Percentiles rank a stretch among this genome's conserved stretches.
Evolutionary conservation across 1,140 invertebrate species (phyloP).

Genomic region (Diachasmimorpha longicaudata): DNA sequence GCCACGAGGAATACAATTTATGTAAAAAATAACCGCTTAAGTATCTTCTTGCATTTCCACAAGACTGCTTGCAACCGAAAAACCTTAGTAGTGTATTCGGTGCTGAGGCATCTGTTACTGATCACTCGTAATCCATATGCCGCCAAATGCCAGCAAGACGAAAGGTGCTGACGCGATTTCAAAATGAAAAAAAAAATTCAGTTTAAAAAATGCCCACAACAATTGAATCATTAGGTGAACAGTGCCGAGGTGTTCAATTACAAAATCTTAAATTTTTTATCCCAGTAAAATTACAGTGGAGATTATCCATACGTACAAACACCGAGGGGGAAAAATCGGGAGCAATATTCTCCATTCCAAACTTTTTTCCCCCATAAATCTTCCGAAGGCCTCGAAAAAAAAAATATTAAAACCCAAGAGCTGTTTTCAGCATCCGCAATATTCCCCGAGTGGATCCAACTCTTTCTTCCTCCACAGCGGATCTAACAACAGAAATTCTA

Average conservation of each 20-base stretch:
- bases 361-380: background rate
- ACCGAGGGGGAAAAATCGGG: too few species aligned
- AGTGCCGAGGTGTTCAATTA: too few species aligned
- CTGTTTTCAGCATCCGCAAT: background rate
- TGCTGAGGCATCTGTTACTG: background rate
- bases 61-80: background rate
- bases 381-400: background rate
- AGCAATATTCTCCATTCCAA: background rate
- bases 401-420: background rate
- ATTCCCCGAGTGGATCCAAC: background rate
- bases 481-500: background rate
- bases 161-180: background rate
- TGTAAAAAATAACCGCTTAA: background rate
- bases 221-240: too few species aligned
- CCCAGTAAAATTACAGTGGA: too few species aligned
- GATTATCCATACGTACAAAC: too few species aligned
- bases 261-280: too few species aligned
- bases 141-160: background rate
- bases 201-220: too few species aligned
- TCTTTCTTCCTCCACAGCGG: background rate
- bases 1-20: background rate
- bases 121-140: background rate
- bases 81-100: background rate
- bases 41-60: background rate
- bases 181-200: too few species aligned